phyloP scores from a whole-genome alignment of 2,797 vertebrate genomes.

The Labroides dimidiatus region DNA sequence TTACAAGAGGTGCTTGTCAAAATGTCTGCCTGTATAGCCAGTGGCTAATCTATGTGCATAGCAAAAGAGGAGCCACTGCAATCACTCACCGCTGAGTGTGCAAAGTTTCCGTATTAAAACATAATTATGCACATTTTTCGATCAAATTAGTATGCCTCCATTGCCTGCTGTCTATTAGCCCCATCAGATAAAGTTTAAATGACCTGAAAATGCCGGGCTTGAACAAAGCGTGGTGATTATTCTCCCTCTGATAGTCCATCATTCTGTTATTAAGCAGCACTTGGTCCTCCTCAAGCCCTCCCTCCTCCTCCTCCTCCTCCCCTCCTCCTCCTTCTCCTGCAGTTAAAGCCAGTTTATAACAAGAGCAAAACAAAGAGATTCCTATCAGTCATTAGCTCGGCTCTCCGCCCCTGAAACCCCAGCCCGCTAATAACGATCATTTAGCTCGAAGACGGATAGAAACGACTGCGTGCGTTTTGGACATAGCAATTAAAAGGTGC shows the following conservation, averaged over 20 bases:
- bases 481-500: slow-evolving; percentile 30
- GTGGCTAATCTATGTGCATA: slow-evolving; percentile 63
- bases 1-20: slow-evolving; percentile 66
- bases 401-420: slow-evolving; percentile 29
- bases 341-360: slow-evolving; percentile 46
- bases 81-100: slow-evolving; percentile 50
- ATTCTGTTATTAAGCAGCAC: slow-evolving; percentile 51
- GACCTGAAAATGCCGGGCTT: slow-evolving; percentile 58
- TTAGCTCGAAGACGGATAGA: slow-evolving; percentile 51
- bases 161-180: slow-evolving; percentile 65
- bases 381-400: slow-evolving; percentile 46
- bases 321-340: slow-evolving; percentile 36
- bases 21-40: slow-evolving; percentile 52
- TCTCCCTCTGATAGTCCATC: slow-evolving; percentile 53
- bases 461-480: slow-evolving; percentile 13
- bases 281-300: slow-evolving; percentile 36
- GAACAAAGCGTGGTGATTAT: slow-evolving; percentile 56
- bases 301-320: slow-evolving; percentile 43
- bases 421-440: slow-evolving; percentile 45
- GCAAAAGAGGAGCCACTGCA: slow-evolving; percentile 42
- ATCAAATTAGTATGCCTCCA: slow-evolving; percentile 67
- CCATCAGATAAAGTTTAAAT: slow-evolving; percentile 69
- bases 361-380: slow-evolving; percentile 58
- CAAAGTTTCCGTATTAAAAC: slow-evolving; percentile 58
- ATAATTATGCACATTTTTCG: slow-evolving; percentile 73